Base-by-base conservation (phyloP, 2,113 vertebrate genomes). In the Microtus montanus region DNA sequence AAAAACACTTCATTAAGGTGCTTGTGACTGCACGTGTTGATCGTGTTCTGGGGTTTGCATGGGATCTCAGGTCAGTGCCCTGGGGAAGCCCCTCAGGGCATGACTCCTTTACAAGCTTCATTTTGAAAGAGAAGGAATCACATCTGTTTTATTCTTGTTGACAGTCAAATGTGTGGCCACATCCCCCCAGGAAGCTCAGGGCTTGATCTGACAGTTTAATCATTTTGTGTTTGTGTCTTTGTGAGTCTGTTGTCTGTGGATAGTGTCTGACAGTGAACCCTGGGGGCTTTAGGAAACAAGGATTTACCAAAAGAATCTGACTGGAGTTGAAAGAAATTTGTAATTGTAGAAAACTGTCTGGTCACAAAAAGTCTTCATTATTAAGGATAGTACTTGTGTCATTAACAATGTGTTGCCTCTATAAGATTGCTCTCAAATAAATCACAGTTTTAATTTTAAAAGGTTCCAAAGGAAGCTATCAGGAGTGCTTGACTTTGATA, bases 391-490 rank as follows among this genome's bases (percentile, higher is more conserved):
- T 78, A 61, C 14, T 49, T 49, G 13, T 24, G 6, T 75, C 33
- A 58, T 95, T 89, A 75, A 88, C 87, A 54, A 71, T 82, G 73
- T 77, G n/a, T 82, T 73, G 52, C 78, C 14, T 35, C 44, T 35
- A 52, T 28, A 63, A 35, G 73, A 88, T 77, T 87, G 11, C 30
- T 54, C 24, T 80, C 0, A 87, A 68, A 87, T 89, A 82, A 71
- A 95, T 11, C 30, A 58, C 28, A 61, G 87, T 85, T 94, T 89
- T n/a, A 83, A 71, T 66, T 85, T 93, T 64, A 38, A 13, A 82
- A 7, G 94, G 96, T 96, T 41, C 38, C 63, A 63, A 89, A 83
- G 80, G 63, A 95, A 93, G 68, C 63, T 82, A 74, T 52, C 3
- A 19, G 88, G 92, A 71, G 28, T 12, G 4, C 3, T 88, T 35